Evolutionary conservation across 2,797 vertebrate species (phyloP).

Genomic region (Molossus molossus): DNA sequence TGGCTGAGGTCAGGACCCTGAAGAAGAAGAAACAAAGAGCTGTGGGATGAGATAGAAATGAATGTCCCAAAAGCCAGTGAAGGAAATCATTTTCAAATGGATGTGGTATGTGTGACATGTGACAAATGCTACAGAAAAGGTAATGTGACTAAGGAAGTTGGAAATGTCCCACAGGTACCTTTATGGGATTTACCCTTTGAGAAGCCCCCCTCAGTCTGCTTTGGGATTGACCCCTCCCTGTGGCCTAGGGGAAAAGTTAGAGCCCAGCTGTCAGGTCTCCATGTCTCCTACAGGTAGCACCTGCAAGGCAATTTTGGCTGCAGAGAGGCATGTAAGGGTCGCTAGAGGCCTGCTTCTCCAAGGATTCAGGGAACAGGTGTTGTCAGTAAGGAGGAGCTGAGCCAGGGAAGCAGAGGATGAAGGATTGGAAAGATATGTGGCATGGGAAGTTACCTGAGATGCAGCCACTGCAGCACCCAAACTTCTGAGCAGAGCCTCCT

Average conservation of each 20-base stretch:
- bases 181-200: not conserved
- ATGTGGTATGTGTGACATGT: not conserved
- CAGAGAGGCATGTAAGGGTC: not conserved
- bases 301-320: not conserved
- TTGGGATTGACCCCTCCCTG: not conserved
- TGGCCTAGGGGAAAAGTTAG: not conserved
- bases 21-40: not conserved
- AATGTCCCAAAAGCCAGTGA: not conserved
- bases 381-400: not conserved
- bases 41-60: slow-evolving; percentile 2
- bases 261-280: not conserved
- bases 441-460: not conserved
- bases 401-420: not conserved
- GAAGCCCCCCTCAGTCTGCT: not conserved
- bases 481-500: not conserved
- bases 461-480: not conserved
- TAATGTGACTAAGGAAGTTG: not conserved
- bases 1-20: not conserved
- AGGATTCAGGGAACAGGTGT: not conserved
- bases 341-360: not conserved
- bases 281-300: not conserved
- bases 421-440: not conserved
- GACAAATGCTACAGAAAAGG: slow-evolving; percentile 19
- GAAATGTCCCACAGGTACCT: not conserved
- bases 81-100: slow-evolving; percentile 24